Evolutionary conservation across 2,888 invertebrate genomes (phyloP).

Genomic region (Tridacna crocea): DNA sequence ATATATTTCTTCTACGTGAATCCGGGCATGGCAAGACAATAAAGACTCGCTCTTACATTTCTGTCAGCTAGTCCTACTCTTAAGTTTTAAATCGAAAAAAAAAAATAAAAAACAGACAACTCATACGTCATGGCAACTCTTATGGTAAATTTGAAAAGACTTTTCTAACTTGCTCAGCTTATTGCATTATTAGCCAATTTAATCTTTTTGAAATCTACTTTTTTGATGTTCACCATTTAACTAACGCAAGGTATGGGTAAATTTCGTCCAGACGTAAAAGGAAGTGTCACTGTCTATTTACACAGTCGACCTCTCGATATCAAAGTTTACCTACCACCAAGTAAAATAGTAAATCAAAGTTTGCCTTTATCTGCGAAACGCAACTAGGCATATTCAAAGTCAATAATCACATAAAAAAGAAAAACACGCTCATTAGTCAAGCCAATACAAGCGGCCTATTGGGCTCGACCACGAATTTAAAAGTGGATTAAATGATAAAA

Average conservation of each 20-base stretch:
- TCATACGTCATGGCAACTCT: no score
- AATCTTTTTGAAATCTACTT: no score
- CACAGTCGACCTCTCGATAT: constrained; percentile 16
- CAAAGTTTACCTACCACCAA: constrained; percentile 18
- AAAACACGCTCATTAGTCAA: constrained; percentile 17
- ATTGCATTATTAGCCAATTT: no score
- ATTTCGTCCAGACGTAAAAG: neutral
- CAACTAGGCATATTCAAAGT: constrained; percentile 6
- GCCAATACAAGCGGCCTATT: constrained; percentile 1
- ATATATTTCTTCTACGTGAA: no score
- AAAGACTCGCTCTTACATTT: no score
- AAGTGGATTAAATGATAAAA: constrained; percentile 28
- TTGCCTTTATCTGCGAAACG: constrained; percentile 2
- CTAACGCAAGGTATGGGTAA: neutral
- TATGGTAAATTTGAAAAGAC: no score
- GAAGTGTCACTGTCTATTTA: neutral
- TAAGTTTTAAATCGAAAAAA: no score
- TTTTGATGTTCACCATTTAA: no score
- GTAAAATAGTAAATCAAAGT: constrained; percentile 7
- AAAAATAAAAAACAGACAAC: no score
- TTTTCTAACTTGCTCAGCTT: no score
- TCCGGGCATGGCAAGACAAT: no score
- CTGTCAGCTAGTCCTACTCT: no score
- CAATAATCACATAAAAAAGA: constrained; percentile 2
- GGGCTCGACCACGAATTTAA: constrained; percentile 5